Evolutionary conservation across 2,797 vertebrate species (phyloP), one percentile per base, ranked within the genome.

Genomic region (Acanthurus leucopareius): DNA sequence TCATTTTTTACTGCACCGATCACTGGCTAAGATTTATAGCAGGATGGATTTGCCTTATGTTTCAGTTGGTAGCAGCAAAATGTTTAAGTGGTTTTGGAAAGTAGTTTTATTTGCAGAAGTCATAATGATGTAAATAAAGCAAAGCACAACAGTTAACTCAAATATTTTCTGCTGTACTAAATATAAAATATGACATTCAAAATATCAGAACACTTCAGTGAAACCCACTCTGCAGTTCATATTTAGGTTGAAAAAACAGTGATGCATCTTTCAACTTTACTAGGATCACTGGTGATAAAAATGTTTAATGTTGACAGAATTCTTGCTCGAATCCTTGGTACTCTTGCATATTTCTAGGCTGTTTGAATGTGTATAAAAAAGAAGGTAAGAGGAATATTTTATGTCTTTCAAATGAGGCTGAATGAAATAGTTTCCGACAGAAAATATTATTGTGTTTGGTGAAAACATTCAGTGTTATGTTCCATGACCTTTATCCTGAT

Each of bases 401-500:
- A 16, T 49, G 3, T 7, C 20, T 69, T 17, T 38, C n/a, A 40
- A 38, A 44, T 17, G 25, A 3, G 2, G 10, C 10, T 22, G 11
- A 61, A 32, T 20, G 14, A 79, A 13, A 20, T 10, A 0, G 19
- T 47, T 42, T 42, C 40, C 40, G 3, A 42, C 2, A 42, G 40
- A 42, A 42, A 42, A 1, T 11, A 42, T 42, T 42, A 9, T 40
- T 40, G 7, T 40, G 38, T 40, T 40, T 40, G 10, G 2, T 32
- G 32, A 32, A 32, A 51, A 11, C n/a, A 48, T 52, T 73, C 1
- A 8, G 22, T 42, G n/a, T 42, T 35, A 20, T 45, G 42, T 51
- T 28, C 45, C 20, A 32, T 74, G 16, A 86, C 69, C 22, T 58
- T 20, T 52, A 28, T 49, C 49, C 19, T 11, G 17, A 64, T 71